These are phyloP conservation scores for Malaclemys terrapin DNA, from an alignment of 2,113 vertebrate genomes.

Conservation along the genomic window DNA sequence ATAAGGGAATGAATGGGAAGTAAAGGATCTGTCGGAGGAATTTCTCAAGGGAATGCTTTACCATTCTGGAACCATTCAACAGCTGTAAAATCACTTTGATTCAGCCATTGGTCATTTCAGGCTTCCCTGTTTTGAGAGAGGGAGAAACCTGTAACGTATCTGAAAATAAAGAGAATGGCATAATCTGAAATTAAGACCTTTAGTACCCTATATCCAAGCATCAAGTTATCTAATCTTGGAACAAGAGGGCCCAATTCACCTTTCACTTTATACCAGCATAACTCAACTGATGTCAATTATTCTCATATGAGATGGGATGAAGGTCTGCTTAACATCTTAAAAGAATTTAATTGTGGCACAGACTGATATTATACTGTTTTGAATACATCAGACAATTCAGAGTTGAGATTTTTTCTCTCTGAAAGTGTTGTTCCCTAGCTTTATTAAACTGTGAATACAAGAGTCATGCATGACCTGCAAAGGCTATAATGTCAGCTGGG, in stretches of 20 bases:
- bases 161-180: background rate
- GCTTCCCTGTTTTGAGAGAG: background rate
- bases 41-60: background rate
- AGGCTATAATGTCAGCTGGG: constrained; percentile 64
- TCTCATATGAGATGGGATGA: background rate
- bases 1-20: background rate
- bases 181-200: background rate
- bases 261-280: background rate
- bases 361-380: constrained; percentile 23
- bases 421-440: constrained; percentile 35
- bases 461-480: constrained; percentile 69
- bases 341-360: background rate
- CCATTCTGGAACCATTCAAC: background rate
- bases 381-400: background rate
- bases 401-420: constrained; percentile 16
- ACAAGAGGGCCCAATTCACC: background rate
- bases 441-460: constrained; percentile 65
- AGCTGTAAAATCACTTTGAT: background rate
- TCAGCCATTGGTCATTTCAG: background rate
- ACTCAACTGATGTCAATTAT: background rate
- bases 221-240: background rate
- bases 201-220: background rate
- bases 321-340: background rate
- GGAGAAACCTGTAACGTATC: background rate
- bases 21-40: background rate